Evolutionary conservation across 2,888 invertebrate species (phyloP).

Genomic region (Eudemis profundana): DNA sequence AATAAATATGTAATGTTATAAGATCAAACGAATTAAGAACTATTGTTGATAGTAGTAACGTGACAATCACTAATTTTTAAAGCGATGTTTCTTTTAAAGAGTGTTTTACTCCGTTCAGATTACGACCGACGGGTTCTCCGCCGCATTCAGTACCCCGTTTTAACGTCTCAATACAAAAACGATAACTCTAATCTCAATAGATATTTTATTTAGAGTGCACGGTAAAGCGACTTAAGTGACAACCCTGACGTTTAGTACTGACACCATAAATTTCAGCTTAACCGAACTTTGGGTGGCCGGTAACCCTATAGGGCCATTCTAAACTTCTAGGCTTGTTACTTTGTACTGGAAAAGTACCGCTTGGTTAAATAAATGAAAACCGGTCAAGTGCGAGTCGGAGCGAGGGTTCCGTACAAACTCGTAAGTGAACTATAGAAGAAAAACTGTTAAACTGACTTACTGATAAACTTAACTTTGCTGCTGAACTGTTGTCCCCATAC

Average conservation of each 20-base stretch:
- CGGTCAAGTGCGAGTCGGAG: too few relatives aligned
- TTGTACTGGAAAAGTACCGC: background rate
- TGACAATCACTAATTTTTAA: too few relatives aligned
- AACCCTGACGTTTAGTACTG: conserved; percentile 37
- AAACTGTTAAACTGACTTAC: too few relatives aligned
- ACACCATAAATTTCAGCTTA: conserved; percentile 40
- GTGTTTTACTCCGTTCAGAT: background rate
- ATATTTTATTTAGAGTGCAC: conserved; percentile 39
- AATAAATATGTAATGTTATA: too few relatives aligned
- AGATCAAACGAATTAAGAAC: too few relatives aligned
- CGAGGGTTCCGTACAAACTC: too few relatives aligned
- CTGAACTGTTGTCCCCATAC: too few relatives aligned
- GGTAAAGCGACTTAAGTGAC: conserved; percentile 39
- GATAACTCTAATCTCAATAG: conserved; percentile 43
- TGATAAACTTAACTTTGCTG: too few relatives aligned
- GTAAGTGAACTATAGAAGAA: too few relatives aligned
- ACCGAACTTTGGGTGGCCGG: conserved; percentile 37
- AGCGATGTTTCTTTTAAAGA: too few relatives aligned
- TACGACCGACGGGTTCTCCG: background rate
- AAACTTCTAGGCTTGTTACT: conserved; percentile 6
- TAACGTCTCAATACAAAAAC: conserved; percentile 46
- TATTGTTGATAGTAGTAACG: too few relatives aligned
- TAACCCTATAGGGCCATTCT: conserved; percentile 6
- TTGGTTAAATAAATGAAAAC: too few relatives aligned
- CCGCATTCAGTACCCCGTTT: conserved; percentile 8